A percentile compares a stretch with the other conserved stretches of the same genome.
phyloP scores from a whole-genome alignment of 2,888 invertebrate species.

The Pseudanteris insignis region DNA sequence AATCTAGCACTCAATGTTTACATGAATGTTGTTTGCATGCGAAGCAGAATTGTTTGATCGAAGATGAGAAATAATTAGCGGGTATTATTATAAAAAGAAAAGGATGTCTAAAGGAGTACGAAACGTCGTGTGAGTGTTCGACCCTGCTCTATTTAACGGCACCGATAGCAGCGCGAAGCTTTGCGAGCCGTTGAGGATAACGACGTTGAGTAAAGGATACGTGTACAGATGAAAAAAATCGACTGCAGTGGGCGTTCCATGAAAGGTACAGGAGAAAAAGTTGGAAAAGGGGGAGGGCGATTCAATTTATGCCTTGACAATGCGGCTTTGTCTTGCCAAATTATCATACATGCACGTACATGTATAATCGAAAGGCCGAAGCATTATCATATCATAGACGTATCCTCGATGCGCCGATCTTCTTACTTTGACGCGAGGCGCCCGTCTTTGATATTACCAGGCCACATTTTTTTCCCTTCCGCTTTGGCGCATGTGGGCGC shows the following conservation, averaged over 20 bases:
- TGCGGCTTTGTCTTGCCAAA: slow-evolving; percentile 64
- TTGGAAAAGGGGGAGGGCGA: slow-evolving; percentile 46
- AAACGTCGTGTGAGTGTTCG: too few relatives aligned
- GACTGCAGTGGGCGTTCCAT: slow-evolving; percentile 49
- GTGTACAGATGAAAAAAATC: slow-evolving; percentile 36
- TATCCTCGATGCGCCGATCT: slow-evolving; percentile 54
- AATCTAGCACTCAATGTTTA: too few relatives aligned
- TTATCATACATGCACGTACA: slow-evolving; percentile 62
- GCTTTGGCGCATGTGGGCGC: slow-evolving; percentile 33
- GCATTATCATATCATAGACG: slow-evolving; percentile 61
- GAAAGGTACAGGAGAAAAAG: slow-evolving; percentile 29
- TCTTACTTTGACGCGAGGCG: slow-evolving; percentile 51
- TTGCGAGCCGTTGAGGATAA: slow-evolving; percentile 30
- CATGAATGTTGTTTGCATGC: too few relatives aligned
- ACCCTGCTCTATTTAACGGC: slow-evolving; percentile 23
- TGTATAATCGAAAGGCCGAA: slow-evolving; percentile 51
- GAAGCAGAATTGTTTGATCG: too few relatives aligned
- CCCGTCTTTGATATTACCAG: slow-evolving; percentile 49
- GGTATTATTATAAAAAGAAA: too few relatives aligned
- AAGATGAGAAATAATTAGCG: too few relatives aligned
- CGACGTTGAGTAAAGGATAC: slow-evolving; percentile 45
- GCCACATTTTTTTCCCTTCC: slow-evolving; percentile 29
- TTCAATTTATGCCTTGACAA: slow-evolving; percentile 63
- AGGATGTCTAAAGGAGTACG: too few relatives aligned
- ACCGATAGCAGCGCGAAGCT: slow-evolving; percentile 6